A percentile compares a stretch with the other conserved stretches of the same genome.
These are phyloP conservation scores for Heliothis peltigera DNA, from an alignment of 2,888 invertebrate species.

Conservation along the genomic window DNA sequence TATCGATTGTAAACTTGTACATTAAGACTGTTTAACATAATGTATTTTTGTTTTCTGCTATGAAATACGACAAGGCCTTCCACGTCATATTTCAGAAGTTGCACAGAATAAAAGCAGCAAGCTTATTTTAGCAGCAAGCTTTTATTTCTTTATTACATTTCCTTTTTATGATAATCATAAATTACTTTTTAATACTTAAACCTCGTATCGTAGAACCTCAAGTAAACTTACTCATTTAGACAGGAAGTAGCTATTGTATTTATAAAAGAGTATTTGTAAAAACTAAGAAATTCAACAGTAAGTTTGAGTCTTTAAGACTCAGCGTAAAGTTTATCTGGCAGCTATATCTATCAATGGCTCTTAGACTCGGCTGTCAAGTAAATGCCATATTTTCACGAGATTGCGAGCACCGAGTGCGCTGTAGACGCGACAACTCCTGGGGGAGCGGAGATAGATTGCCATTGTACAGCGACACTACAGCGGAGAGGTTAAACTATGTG, in stretches of 20 bases:
- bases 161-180: slow-evolving; percentile 11
- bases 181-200: slow-evolving; percentile 12
- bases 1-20: slow-evolving; percentile 58
- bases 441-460: slow-evolving; percentile 78
- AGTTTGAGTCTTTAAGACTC: slow-evolving; percentile 23
- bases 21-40: slow-evolving; percentile 54
- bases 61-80: slow-evolving; percentile 37
- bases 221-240: no score
- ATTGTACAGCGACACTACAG: slow-evolving; percentile 70
- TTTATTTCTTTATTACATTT: slow-evolving; percentile 28
- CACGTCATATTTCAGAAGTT: slow-evolving; percentile 39
- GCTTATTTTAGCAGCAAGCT: slow-evolving; percentile 17
- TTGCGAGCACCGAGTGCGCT: slow-evolving; percentile 64
- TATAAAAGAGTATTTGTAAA: not conserved
- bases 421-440: slow-evolving; percentile 70
- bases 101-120: slow-evolving; percentile 19
- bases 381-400: slow-evolving; percentile 75
- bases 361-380: slow-evolving; percentile 63
- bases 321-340: slow-evolving; percentile 47
- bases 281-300: slow-evolving; percentile 16
- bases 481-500: slow-evolving; percentile 70
- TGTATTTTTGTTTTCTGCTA: slow-evolving; percentile 51
- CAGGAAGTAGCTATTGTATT: no score
- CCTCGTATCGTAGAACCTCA: no score
- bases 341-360: slow-evolving; percentile 53